Evolutionary conservation across 2,113 vertebrate species (phyloP), one percentile per base, ranked within the genome.

Genomic region (Mus pahari): DNA sequence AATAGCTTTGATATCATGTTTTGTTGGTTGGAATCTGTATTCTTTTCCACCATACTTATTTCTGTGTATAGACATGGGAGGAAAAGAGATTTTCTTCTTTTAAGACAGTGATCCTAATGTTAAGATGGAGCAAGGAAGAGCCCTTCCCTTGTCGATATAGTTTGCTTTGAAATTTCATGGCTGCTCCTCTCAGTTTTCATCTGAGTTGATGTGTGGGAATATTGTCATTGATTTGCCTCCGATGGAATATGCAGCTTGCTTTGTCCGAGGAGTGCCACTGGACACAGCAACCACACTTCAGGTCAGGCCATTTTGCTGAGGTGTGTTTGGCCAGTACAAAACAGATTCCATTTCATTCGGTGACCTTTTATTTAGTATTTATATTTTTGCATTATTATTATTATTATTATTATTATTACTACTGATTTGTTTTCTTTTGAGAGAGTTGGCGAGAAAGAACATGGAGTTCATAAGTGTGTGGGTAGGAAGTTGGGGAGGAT

Each of bases 121-220:
- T 95, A 94, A 94, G 48, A 78, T 95, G 39, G 66, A 95, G 66
- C 86, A 75, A 90, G 68, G 50, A 93, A 94, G 71, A 92, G 26
- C 3, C 9, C n/a, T 81, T 78, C 94, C 92, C 92, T 96, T 96
- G 93, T 94, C 60, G 88, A 71, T 82, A 48, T 92, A 94, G 84
- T 97, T 97, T 97, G 79, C 92, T 93, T 90, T 96, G 94, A 96
- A 94, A 96, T 97, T 95, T 97, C 88, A 78, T 94, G 96, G 96
- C 96, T 95, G 81, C 94, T 95, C 95, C 94, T 97, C 91, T 97
- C 97, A 94, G 68, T 88, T 97, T 96, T 96, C 90, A 96, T 96
- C 92, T 96, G 87, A 92, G 84, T 97, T 98, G 95, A 95, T 88
- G 89, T 97, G 96, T 96, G 86, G 94, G 81, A 90, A 94, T 97